Evolutionary conservation across 2,797 vertebrate species (phyloP).

Genomic region (Caiman crocodilus): DNA sequence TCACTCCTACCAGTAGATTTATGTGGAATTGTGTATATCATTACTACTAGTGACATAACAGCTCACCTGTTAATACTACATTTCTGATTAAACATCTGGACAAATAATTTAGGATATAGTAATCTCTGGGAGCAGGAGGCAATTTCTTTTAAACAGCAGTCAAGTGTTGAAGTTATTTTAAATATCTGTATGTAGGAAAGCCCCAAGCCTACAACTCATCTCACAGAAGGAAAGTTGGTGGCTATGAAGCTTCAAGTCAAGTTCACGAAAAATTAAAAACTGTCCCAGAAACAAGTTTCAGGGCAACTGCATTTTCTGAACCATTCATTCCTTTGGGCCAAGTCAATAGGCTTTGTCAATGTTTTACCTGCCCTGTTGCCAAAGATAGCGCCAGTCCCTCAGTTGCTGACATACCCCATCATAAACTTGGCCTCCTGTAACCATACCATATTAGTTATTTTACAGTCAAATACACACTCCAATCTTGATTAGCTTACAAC

Average conservation of each 20-base stretch:
- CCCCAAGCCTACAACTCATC: too few relatives aligned
- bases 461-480: not conserved
- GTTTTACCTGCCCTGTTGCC: not conserved
- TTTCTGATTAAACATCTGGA: not conserved
- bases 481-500: not conserved
- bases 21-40: not conserved
- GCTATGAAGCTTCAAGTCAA: not conserved
- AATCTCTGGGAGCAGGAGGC: not conserved
- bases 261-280: fast-evolving
- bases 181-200: not conserved
- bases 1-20: not conserved
- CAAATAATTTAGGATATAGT: not conserved
- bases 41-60: not conserved
- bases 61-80: not conserved
- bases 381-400: not conserved
- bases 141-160: not conserved
- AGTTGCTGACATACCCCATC: not conserved
- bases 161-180: not conserved
- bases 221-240: not conserved
- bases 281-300: not conserved
- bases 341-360: not conserved
- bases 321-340: not conserved
- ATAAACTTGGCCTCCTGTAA: not conserved
- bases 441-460: not conserved
- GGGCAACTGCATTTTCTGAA: not conserved